Evolutionary conservation across 2,888 invertebrate genomes (phyloP).

Genomic region (Luperina nickerlii): DNA sequence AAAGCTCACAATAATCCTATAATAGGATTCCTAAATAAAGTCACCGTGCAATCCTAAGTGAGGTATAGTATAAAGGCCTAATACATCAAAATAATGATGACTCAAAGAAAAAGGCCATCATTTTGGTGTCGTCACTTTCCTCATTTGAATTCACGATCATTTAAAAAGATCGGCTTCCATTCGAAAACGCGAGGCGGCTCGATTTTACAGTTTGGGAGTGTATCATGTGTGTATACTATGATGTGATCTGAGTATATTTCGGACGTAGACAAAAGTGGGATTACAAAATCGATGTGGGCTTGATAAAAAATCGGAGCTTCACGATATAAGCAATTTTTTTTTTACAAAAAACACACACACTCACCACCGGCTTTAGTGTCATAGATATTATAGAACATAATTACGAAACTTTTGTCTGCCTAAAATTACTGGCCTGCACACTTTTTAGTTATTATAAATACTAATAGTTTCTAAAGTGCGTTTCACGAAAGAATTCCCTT

Average conservation of each 20-base stretch:
- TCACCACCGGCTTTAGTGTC: too few species aligned
- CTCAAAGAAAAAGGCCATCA: neutral
- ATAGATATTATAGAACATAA: too few species aligned
- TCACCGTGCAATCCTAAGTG: neutral
- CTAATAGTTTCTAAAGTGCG: too few species aligned
- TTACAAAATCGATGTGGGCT: conserved; percentile 8
- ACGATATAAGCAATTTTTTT: conserved; percentile 26
- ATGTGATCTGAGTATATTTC: neutral
- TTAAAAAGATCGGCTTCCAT: too few species aligned
- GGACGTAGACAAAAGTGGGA: neutral
- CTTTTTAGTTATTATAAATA: too few species aligned
- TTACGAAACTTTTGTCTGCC: too few species aligned
- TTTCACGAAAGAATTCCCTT: too few species aligned
- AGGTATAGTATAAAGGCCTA: neutral
- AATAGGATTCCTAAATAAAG: neutral
- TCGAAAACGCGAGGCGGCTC: too few species aligned
- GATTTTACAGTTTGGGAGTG: too few species aligned
- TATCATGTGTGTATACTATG: neutral
- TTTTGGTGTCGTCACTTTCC: neutral
- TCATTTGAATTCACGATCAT: neutral
- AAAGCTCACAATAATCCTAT: neutral
- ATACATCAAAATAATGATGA: neutral
- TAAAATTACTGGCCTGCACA: too few species aligned
- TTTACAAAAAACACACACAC: too few species aligned
- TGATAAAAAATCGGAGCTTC: conserved; percentile 10